These are phyloP conservation scores for Vireo altiloquus DNA, from an alignment of 2,113 vertebrate species.

Conservation along the genomic window DNA sequence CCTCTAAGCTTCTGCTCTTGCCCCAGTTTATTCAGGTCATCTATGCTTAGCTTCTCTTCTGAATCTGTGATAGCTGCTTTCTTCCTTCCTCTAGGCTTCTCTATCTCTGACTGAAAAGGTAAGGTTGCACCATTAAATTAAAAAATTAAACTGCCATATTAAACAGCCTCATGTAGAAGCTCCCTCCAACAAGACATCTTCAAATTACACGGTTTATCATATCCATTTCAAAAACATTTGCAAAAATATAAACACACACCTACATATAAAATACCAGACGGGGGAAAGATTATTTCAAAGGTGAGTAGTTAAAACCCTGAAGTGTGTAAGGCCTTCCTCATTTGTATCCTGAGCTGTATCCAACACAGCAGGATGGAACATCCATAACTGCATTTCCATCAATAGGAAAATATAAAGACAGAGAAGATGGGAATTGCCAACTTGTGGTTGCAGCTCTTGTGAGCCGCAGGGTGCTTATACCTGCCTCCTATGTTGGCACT, in stretches of 20 bases:
- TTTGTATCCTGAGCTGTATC: too few relatives aligned
- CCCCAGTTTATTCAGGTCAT: conserved; percentile 77
- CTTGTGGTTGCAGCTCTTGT: too few relatives aligned
- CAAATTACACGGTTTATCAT: background rate
- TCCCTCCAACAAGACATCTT: background rate
- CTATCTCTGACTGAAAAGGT: conserved; percentile 78
- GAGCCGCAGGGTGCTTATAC: too few relatives aligned
- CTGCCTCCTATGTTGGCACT: too few relatives aligned
- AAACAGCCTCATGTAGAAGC: background rate
- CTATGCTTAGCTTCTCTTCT: conserved; percentile 81
- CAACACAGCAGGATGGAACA: too few relatives aligned
- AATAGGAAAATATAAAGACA: too few relatives aligned
- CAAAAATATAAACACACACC: background rate
- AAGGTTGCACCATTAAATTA: background rate
- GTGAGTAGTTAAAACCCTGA: too few relatives aligned
- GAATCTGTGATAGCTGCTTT: conserved; percentile 76
- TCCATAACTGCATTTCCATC: too few relatives aligned
- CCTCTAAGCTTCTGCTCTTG: conserved; percentile 87
- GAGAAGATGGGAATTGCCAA: too few relatives aligned
- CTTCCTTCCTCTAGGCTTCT: conserved; percentile 92
- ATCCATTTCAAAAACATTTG: background rate
- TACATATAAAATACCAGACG: background rate
- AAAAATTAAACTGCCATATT: background rate
- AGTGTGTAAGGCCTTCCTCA: too few relatives aligned
- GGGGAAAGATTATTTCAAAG: background rate